Conservation (phyloP, 2,888 invertebrate genomes). For the Drosophila hawaiiensis region DNA sequence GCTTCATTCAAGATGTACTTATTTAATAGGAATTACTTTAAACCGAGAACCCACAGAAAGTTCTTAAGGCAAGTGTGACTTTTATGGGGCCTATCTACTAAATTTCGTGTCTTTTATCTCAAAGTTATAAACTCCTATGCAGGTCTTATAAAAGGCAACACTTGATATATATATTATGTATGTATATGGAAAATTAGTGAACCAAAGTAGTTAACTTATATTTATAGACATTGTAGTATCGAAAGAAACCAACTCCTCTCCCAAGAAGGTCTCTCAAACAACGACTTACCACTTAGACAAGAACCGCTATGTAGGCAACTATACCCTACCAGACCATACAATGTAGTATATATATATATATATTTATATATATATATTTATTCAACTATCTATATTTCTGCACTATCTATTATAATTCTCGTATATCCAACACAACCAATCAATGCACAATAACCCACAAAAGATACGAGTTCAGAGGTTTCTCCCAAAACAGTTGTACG, state of each 20-base stretch:
- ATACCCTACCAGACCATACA: slow-evolving; percentile 42
- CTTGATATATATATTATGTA: slow-evolving; percentile 15
- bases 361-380: slow-evolving; percentile 11
- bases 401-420: slow-evolving; percentile 14
- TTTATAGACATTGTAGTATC: slow-evolving; percentile 41
- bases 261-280: slow-evolving; percentile 80
- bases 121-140: not conserved
- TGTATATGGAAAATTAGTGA: slow-evolving; percentile 24
- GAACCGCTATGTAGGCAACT: slow-evolving; percentile 49
- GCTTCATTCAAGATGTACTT: slow-evolving; percentile 53
- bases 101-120: slow-evolving; percentile 6
- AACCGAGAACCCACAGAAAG: slow-evolving; percentile 12
- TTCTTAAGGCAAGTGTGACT: slow-evolving; percentile 9
- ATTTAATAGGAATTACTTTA: slow-evolving; percentile 44
- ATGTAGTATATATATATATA: slow-evolving; percentile 29
- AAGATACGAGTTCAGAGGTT: slow-evolving; percentile 50
- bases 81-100: slow-evolving; percentile 16
- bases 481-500: slow-evolving; percentile 54
- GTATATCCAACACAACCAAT: not conserved
- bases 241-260: slow-evolving; percentile 67
- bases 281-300: slow-evolving; percentile 69
- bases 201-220: slow-evolving; percentile 32
- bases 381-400: slow-evolving; percentile 6
- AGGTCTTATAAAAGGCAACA: slow-evolving; percentile 19
- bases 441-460: slow-evolving; percentile 21